These are phyloP conservation scores for Palythoa heliodiscus DNA, from an alignment of 92 coral and sea anemone species.

Conservation along the genomic window DNA sequence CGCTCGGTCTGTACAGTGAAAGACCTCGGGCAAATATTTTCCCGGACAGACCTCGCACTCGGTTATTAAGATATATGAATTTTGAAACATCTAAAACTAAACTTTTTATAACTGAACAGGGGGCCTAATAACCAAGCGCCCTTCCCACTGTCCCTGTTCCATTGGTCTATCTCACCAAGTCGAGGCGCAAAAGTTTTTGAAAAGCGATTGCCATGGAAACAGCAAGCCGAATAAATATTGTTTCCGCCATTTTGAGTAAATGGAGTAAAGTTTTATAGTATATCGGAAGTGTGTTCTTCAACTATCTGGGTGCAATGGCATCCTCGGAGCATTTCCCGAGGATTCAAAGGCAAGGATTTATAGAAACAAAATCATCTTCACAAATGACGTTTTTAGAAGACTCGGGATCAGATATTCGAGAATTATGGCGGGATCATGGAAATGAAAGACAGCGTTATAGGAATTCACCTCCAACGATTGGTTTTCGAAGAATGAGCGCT, in stretches of 20 bases:
- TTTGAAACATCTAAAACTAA: no score
- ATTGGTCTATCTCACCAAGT: not conserved
- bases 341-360: slow-evolving; percentile 72
- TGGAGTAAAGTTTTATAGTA: not conserved
- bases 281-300: not conserved
- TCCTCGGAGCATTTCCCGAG: slow-evolving; percentile 75
- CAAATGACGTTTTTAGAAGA: slow-evolving; percentile 78
- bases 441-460: slow-evolving; percentile 82
- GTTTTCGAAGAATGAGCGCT: slow-evolving; percentile 80
- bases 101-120: no score
- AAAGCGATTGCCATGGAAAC: slow-evolving; percentile 69
- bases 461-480: slow-evolving; percentile 85
- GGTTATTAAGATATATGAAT: no score
- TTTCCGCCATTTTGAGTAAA: slow-evolving; percentile 71
- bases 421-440: slow-evolving; percentile 77
- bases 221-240: slow-evolving; percentile 67
- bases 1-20: no score
- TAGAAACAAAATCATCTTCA: slow-evolving; percentile 64
- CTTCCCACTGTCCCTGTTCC: not conserved
- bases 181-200: slow-evolving; percentile 25
- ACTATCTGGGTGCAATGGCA: slow-evolving; percentile 74
- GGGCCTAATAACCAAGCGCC: no score
- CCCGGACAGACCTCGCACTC: no score
- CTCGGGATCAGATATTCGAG: slow-evolving; percentile 83
- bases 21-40: no score